Evolutionary conservation across 64 coral and sea anemone species (phyloP).

Genomic region (Porites lutea): DNA sequence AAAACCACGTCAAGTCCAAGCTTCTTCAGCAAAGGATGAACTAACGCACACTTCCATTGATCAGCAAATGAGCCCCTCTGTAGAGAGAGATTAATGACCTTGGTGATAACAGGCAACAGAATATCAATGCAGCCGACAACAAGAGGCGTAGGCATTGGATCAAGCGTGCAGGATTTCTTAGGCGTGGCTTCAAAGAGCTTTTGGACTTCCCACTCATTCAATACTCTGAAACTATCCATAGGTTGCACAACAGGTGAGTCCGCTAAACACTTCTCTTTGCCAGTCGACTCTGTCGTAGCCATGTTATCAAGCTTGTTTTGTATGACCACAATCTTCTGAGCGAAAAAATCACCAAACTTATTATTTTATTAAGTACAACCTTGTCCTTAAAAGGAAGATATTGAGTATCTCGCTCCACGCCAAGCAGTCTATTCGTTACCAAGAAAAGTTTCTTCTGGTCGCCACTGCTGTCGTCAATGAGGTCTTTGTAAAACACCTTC

Average conservation of each 20-base stretch:
- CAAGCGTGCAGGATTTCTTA: constrained; percentile 28
- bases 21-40: constrained; percentile 21
- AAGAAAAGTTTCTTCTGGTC: constrained; percentile 63
- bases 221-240: background rate
- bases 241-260: background rate
- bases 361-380: too few relatives aligned
- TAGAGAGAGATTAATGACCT: constrained; percentile 27
- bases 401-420: background rate
- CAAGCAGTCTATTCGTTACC: constrained; percentile 54
- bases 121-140: constrained; percentile 36
- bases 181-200: constrained; percentile 39
- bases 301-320: background rate
- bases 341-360: background rate
- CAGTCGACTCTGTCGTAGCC: background rate
- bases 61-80: background rate
- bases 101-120: constrained; percentile 32
- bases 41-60: constrained; percentile 19
- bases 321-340: background rate
- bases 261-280: background rate
- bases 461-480: constrained; percentile 46
- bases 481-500: constrained; percentile 33
- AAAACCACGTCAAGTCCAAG: background rate
- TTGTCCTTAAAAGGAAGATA: too few relatives aligned
- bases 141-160: constrained; percentile 6
- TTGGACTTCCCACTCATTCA: background rate